A percentile compares a stretch with the other conserved stretches of the same genome.
phyloP scores from a whole-genome alignment of 2,888 invertebrate species.

The Andrena marginata region DNA sequence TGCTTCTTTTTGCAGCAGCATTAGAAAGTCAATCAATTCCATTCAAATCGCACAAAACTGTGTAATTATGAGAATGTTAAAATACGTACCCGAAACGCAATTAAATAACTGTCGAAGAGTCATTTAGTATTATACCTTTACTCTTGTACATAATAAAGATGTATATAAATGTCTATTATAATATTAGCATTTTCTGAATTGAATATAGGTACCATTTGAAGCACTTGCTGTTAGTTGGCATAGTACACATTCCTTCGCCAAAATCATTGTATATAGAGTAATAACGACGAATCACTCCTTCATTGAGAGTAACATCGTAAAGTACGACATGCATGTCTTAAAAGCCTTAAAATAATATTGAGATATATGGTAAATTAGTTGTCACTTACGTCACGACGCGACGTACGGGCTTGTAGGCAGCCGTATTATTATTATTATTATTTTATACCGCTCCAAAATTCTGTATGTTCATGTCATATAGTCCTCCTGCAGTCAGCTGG shows the following conservation, averaged over 20 bases:
- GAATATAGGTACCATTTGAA: too few relatives aligned
- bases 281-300: conserved; percentile 24
- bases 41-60: too few relatives aligned
- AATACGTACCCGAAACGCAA: too few relatives aligned
- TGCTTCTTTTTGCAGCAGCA: too few relatives aligned
- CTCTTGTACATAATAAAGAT: too few relatives aligned
- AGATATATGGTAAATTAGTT: not conserved
- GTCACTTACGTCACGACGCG: not conserved
- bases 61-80: too few relatives aligned
- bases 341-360: conserved; percentile 28
- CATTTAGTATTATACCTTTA: too few relatives aligned
- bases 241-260: not conserved
- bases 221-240: too few relatives aligned
- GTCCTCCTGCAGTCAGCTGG: conserved; percentile 38
- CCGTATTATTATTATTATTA: not conserved
- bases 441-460: conserved; percentile 40
- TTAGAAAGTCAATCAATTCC: too few relatives aligned
- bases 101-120: too few relatives aligned
- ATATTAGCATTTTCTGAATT: too few relatives aligned
- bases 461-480: conserved; percentile 35
- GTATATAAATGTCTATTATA: too few relatives aligned
- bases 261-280: not conserved
- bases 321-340: conserved; percentile 59
- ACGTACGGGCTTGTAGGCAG: not conserved
- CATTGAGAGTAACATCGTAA: conserved; percentile 54